Conservation (phyloP, 2,888 invertebrate species). For the Mythimna lalbum region DNA sequence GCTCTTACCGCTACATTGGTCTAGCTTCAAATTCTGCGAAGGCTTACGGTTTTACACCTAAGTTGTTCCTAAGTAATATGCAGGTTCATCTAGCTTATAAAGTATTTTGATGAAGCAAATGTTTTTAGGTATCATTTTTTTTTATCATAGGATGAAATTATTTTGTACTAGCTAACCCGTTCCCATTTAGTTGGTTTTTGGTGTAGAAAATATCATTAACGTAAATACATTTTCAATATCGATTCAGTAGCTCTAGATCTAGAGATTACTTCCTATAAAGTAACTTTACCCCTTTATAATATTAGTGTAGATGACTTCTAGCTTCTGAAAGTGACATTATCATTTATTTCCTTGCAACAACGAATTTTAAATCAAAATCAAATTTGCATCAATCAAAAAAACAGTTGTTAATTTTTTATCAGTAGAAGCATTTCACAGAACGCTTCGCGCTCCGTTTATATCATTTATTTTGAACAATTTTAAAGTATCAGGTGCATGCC, state of each 20-base stretch:
- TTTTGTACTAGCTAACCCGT: too few relatives aligned
- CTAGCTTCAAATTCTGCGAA: background rate
- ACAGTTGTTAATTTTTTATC: background rate
- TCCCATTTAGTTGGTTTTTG: too few relatives aligned
- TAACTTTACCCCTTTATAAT: too few relatives aligned
- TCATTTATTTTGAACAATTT: constrained; percentile 41
- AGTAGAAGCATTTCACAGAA: background rate
- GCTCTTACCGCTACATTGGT: background rate
- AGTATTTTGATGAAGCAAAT: background rate
- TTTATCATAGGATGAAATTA: background rate
- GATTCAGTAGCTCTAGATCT: too few relatives aligned
- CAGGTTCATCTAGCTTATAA: too few relatives aligned
- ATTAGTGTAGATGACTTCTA: background rate
- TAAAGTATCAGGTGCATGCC: constrained; percentile 54
- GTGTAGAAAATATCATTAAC: too few relatives aligned
- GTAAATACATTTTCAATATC: too few relatives aligned
- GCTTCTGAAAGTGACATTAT: background rate
- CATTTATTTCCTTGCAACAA: background rate
- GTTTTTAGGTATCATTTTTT: too few relatives aligned
- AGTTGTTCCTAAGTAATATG: background rate
- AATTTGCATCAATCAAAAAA: constrained; percentile 7
- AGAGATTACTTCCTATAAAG: too few relatives aligned
- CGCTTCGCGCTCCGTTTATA: constrained; percentile 22
- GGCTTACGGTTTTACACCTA: background rate
- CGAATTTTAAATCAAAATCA: background rate